These are phyloP conservation scores for Crossaster papposus DNA, from an alignment of 53 echinoderm and acorn worm species.

Conservation along the genomic window DNA sequence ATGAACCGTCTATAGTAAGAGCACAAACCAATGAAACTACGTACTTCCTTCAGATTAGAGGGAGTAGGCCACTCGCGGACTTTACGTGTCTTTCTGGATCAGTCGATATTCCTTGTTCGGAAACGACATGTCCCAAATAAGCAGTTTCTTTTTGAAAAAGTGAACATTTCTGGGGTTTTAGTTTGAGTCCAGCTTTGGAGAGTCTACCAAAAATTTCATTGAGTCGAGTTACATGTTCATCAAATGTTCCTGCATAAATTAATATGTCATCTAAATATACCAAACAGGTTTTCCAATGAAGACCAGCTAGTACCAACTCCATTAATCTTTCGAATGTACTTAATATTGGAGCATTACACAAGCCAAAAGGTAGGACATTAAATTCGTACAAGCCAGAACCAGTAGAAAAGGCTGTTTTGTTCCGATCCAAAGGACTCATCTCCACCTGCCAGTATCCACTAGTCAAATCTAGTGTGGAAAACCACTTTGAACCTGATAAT, in stretches of 20 bases:
- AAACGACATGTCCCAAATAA: constrained; percentile 59
- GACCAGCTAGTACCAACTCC: constrained; percentile 40
- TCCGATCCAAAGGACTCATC: constrained; percentile 19
- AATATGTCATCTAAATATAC: constrained; percentile 44
- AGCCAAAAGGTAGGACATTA: constrained; percentile 44
- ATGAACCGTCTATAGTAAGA: constrained; percentile 12
- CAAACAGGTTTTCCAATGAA: constrained; percentile 58
- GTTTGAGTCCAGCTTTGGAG: constrained; percentile 37
- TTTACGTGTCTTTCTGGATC: constrained; percentile 40
- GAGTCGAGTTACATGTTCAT: constrained; percentile 33
- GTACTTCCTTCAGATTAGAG: too few species aligned
- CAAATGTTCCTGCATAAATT: constrained; percentile 52
- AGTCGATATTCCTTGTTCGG: constrained; percentile 25
- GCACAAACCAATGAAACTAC: constrained; percentile 21
- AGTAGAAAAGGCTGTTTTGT: constrained; percentile 61
- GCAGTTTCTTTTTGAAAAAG: constrained; percentile 40
- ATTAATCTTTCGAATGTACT: constrained; percentile 54
- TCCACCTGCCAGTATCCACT: constrained; percentile 62
- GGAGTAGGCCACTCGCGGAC: constrained; percentile 4
- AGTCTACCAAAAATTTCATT: constrained; percentile 41
- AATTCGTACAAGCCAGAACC: constrained; percentile 47
- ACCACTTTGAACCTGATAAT: constrained; percentile 40
- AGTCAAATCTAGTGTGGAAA: constrained; percentile 63
- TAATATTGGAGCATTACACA: constrained; percentile 42
- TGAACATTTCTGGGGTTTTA: constrained; percentile 49